phyloP scores from a whole-genome alignment of 2,888 invertebrate species.

The Clunio marinus region DNA sequence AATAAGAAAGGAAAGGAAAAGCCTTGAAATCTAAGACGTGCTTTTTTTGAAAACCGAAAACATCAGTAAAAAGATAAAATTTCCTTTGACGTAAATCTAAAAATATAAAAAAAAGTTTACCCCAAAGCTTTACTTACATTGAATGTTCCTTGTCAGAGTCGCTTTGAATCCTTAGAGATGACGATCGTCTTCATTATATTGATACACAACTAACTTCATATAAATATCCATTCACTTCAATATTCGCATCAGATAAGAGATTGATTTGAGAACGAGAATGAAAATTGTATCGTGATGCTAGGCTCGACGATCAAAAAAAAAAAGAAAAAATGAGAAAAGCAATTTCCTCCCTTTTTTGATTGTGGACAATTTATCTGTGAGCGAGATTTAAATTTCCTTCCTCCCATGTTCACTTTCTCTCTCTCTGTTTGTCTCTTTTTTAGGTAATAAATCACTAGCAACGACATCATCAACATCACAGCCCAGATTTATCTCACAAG shows the following conservation, averaged over 20 bases:
- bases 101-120: no score
- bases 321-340: background rate
- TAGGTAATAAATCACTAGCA: conserved; percentile 40
- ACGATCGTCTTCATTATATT: no score
- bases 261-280: conserved; percentile 5
- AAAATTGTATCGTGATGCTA: background rate
- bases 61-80: no score
- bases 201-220: background rate
- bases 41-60: no score
- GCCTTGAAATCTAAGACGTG: no score
- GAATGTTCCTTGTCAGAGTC: no score
- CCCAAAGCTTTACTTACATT: no score
- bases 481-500: conserved; percentile 68
- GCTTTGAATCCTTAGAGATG: no score
- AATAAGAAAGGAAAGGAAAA: background rate
- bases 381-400: conserved; percentile 37
- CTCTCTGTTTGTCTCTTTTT: conserved; percentile 4
- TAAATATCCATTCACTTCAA: conserved; percentile 3
- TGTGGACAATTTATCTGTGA: conserved; percentile 36
- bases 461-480: conserved; percentile 45
- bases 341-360: conserved; percentile 21
- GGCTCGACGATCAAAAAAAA: background rate
- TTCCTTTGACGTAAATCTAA: no score
- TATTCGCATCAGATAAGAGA: conserved; percentile 1
- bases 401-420: background rate